phyloP scores from a whole-genome alignment of 2,113 vertebrate genomes.

The Trematocara unimaculatum region DNA sequence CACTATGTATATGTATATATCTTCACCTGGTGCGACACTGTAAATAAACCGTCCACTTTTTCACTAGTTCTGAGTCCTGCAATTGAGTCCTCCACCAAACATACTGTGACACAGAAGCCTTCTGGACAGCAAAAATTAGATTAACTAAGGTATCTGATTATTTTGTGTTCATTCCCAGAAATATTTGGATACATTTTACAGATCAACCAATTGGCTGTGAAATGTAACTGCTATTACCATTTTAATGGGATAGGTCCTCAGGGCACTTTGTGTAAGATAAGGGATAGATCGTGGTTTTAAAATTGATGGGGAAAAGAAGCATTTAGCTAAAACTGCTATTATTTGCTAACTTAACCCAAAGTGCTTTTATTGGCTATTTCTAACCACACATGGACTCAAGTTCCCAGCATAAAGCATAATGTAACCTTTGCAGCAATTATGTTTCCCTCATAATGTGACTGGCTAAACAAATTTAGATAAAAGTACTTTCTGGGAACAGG shows the following conservation, averaged over 20 bases:
- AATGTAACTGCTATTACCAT: fast-evolving
- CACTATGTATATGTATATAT: not conserved
- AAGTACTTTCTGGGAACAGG: not conserved
- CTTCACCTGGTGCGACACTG: fast-evolving
- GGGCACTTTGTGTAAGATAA: not conserved
- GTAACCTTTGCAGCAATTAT: not conserved
- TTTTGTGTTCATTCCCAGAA: not conserved
- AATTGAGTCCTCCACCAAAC: not conserved
- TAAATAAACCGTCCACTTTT: not conserved
- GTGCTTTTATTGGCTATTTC: not conserved
- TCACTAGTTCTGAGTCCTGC: not conserved
- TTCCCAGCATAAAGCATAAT: not conserved
- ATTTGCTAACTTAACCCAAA: not conserved
- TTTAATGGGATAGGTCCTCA: not conserved
- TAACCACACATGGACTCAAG: not conserved
- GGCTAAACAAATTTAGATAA: not conserved
- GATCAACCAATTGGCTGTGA: not conserved
- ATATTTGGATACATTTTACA: not conserved
- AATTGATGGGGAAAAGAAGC: not conserved
- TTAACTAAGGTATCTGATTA: not conserved
- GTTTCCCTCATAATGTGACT: not conserved
- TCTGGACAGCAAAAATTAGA: not conserved
- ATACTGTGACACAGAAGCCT: not conserved
- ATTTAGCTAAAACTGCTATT: not conserved
- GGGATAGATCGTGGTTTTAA: not conserved